These are phyloP conservation scores for Anguilla anguilla DNA, from an alignment of 2,797 vertebrate species.

Conservation along the genomic window DNA sequence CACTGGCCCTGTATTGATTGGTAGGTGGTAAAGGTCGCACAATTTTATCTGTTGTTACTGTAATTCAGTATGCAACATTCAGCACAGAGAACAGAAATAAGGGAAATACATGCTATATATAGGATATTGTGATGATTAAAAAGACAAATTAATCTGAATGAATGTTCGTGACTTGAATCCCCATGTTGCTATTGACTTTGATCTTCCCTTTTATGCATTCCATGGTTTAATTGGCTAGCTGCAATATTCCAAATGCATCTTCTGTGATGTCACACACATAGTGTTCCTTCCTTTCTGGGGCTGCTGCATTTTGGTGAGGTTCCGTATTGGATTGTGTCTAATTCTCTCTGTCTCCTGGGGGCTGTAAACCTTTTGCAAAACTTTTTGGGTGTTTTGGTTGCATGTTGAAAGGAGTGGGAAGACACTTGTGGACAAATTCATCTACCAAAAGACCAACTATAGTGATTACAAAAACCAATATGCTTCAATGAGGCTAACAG, in stretches of 20 bases:
- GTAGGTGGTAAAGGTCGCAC: slow-evolving; percentile 26
- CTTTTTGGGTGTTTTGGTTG: too few species aligned
- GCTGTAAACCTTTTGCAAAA: neutral
- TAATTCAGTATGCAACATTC: neutral
- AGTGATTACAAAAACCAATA: neutral
- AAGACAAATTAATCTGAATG: neutral
- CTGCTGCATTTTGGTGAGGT: neutral
- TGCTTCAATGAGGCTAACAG: too few species aligned
- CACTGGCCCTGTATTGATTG: slow-evolving; percentile 59
- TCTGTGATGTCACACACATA: neutral
- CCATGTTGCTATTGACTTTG: neutral
- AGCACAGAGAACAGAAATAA: neutral
- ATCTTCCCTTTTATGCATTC: neutral
- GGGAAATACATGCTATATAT: neutral
- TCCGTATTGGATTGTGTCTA: neutral
- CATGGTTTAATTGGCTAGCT: neutral
- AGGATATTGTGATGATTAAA: neutral
- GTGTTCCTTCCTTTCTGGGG: neutral
- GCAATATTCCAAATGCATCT: neutral
- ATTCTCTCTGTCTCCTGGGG: neutral
- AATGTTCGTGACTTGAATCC: neutral
- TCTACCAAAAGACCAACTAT: neutral
- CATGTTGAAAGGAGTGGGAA: too few species aligned
- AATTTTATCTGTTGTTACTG: neutral
- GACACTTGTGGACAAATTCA: too few species aligned